Conservation (phyloP, 2,888 invertebrate genomes). For the Trissoscelio sp. region DNA sequence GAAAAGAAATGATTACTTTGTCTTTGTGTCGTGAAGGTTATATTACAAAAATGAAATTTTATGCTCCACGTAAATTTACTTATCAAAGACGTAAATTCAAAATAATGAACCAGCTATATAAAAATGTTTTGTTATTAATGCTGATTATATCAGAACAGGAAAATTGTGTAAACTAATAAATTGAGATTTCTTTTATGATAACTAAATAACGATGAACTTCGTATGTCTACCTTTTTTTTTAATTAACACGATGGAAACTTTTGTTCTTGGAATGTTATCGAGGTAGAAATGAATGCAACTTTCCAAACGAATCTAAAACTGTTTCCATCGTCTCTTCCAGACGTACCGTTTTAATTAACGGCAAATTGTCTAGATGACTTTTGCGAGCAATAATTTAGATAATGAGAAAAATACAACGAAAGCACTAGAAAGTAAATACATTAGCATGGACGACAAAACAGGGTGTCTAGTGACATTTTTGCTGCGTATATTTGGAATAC, state of each 20-base stretch:
- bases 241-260: constrained; percentile 11
- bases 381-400: constrained; percentile 13
- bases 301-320: constrained; percentile 22
- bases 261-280: constrained; percentile 16
- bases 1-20: not conserved
- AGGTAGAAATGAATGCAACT: constrained; percentile 16
- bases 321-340: constrained; percentile 21
- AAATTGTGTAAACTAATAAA: not conserved
- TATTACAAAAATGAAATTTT: constrained; percentile 16
- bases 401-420: constrained; percentile 29
- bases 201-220: not conserved
- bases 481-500: constrained; percentile 36
- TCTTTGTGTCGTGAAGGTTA: constrained; percentile 19
- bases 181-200: not conserved
- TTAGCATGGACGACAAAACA: constrained; percentile 36
- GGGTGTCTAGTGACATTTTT: constrained; percentile 46
- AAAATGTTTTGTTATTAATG: constrained; percentile 9
- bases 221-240: constrained; percentile 6
- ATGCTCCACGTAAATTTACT: constrained; percentile 1
- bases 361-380: constrained; percentile 30
- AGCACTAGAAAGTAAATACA: constrained; percentile 37
- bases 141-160: not conserved
- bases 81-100: constrained; percentile 14
- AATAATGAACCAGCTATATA: not conserved
- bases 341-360: constrained; percentile 33